Evolutionary conservation across 2,113 vertebrate species (phyloP).

Genomic region (Onychostoma macrolepis): DNA sequence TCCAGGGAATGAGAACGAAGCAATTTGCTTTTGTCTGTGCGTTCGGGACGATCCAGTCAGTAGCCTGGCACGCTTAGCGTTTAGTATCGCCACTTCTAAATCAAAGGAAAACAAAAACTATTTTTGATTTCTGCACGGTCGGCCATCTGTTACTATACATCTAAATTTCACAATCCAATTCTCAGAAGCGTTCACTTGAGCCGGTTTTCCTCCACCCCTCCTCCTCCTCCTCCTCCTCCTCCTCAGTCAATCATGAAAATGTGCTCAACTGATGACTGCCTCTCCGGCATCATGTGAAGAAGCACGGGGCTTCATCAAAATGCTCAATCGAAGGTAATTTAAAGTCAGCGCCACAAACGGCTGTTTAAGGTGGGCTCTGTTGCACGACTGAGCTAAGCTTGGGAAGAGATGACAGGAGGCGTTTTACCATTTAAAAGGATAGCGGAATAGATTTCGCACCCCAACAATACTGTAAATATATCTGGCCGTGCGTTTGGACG

Average conservation of each 20-base stretch:
- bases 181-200: constrained; percentile 65
- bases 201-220: constrained; percentile 57
- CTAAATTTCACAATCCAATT: constrained; percentile 64
- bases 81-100: constrained; percentile 72
- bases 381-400: constrained; percentile 56
- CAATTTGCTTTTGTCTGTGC: constrained; percentile 64
- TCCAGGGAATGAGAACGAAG: constrained; percentile 62
- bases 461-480: constrained; percentile 56
- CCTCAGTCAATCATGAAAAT: constrained; percentile 68
- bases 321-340: constrained; percentile 65
- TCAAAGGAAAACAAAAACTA: constrained; percentile 74
- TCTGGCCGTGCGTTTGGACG: constrained; percentile 50
- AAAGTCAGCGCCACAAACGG: constrained; percentile 56
- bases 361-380: constrained; percentile 53
- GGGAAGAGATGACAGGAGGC: constrained; percentile 50
- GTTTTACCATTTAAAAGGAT: constrained; percentile 56
- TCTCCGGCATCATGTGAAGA: constrained; percentile 60
- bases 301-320: constrained; percentile 65
- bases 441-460: constrained; percentile 55
- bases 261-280: constrained; percentile 60
- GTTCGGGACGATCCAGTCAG: constrained; percentile 64
- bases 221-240: constrained; percentile 12
- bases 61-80: constrained; percentile 72
- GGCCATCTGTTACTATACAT: constrained; percentile 77
- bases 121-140: constrained; percentile 75